Percentiles rank a stretch among this genome's conserved stretches.
Evolutionary conservation across 2,797 vertebrate species (phyloP).

Genomic region (Amazona finschi): DNA sequence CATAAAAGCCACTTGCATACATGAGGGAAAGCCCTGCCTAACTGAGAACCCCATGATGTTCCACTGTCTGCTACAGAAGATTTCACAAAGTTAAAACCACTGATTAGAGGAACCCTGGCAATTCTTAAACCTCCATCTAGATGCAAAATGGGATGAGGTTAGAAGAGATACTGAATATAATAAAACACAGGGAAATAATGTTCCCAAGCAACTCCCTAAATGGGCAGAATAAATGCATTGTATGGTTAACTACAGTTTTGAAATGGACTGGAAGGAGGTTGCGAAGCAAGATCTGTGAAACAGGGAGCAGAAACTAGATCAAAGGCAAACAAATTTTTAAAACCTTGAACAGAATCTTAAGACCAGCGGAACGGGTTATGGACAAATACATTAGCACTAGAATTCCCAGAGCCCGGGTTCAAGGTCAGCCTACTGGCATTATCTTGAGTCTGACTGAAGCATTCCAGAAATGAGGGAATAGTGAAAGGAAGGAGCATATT

Average conservation of each 20-base stretch:
- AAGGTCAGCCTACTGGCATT: neutral
- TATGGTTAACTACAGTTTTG: neutral
- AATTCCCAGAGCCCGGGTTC: neutral
- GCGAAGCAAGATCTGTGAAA: neutral
- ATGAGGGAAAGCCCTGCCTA: neutral
- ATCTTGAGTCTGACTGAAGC: neutral
- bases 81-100: neutral
- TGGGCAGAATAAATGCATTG: neutral
- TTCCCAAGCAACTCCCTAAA: neutral
- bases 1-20: accelerated
- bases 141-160: neutral
- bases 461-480: neutral
- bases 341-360: neutral
- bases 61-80: neutral
- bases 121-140: neutral
- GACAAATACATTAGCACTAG: neutral
- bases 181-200: neutral
- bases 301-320: neutral
- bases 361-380: neutral
- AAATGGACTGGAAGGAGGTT: neutral
- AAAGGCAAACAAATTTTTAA: neutral
- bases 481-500: neutral
- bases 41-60: neutral
- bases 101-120: neutral
- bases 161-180: neutral